Base-by-base conservation (phyloP, 2,113 vertebrate genomes). In the Eubucco bourcierii region DNA sequence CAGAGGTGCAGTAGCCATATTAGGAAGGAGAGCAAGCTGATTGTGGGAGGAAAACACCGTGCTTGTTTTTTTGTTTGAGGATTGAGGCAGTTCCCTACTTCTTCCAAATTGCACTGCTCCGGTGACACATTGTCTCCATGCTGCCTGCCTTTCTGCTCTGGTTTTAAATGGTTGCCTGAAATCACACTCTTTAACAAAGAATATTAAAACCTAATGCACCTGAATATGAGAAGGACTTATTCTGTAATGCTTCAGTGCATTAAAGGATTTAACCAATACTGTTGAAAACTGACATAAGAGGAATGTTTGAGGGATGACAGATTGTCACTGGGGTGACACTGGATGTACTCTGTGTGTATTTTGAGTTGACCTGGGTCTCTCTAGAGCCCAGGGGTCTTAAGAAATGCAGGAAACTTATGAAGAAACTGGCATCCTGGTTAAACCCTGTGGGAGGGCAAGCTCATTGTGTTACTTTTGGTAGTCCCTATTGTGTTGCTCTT, bases 351-450 rank as follows among this genome's bases (percentile, higher is more conserved):
- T 72, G 60, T 93, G 39, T 87, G n/a, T 78, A 63, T 96, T 97
- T 97, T 97, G 78, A 93, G 89, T 88, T 80, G 55, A 39, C 85
- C 77, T 74, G 65, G 91, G 52, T 88, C 82, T 88, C 88, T 95
- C 64, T 81, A 74, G 79, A 93, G 74, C 28, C 75, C 3, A 82
- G 19, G 8, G 59, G 61, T 94, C 83, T 90, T 91, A 70, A 82
- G 84, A 95, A 95, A 88, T 55, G 31, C 18, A 29, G 59, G 55
- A 75, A 73, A 34, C 75, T 29, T 88, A 46, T 77, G 71, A 90
- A 91, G 41, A 88, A 63, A 84, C 70, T 92, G 34, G 77, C 41
- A 50, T 84, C 55, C 68, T 27, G 46, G 74, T 20, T 95, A 75
- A 93, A 93, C 61, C 70, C 16, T 63, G 34, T 7, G 2, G 34